phyloP scores from a whole-genome alignment of 1,140 invertebrate genomes.

The Bathynomus jamesi region DNA sequence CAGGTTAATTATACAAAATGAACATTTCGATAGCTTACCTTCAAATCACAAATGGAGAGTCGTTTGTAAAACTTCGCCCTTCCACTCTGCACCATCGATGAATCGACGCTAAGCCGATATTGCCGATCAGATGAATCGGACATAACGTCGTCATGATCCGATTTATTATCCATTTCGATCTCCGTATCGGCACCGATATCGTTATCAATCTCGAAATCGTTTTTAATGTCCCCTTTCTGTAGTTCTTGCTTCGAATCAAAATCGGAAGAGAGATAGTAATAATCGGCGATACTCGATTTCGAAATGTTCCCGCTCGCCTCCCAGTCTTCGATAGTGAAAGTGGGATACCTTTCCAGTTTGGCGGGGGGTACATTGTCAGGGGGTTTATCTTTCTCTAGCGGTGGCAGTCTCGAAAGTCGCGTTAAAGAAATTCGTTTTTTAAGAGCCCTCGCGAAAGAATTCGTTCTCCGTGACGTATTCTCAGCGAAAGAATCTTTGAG shows the following conservation, averaged over 20 bases:
- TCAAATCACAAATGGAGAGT: slow-evolving; percentile 28
- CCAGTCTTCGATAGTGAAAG: slow-evolving; percentile 31
- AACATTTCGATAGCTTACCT: slow-evolving; percentile 11
- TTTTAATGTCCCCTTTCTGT: slow-evolving; percentile 5
- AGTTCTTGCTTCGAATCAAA: not conserved
- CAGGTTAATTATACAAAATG: no score
- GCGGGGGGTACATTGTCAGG: slow-evolving; percentile 6
- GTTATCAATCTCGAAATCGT: slow-evolving; percentile 14
- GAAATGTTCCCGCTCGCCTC: slow-evolving; percentile 17
- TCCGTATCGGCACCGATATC: slow-evolving; percentile 19
- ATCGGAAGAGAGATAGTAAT: not conserved
- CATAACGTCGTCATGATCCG: slow-evolving; percentile 27
- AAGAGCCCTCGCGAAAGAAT: slow-evolving; percentile 23
- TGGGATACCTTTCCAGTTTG: slow-evolving; percentile 14
- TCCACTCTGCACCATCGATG: slow-evolving; percentile 25
- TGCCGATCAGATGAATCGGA: slow-evolving; percentile 17
- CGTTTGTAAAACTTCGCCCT: slow-evolving; percentile 31
- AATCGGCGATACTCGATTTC: not conserved
- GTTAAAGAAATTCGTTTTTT: slow-evolving; percentile 28
- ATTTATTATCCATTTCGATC: slow-evolving; percentile 10
- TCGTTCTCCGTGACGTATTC: slow-evolving; percentile 16
- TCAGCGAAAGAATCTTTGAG: slow-evolving; percentile 21
- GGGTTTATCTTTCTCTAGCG: slow-evolving; percentile 12
- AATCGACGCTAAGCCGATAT: slow-evolving; percentile 26
- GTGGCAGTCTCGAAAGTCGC: slow-evolving; percentile 13